Evolutionary conservation across 1,140 invertebrate species (phyloP).

Genomic region (Dendroctonus valens): DNA sequence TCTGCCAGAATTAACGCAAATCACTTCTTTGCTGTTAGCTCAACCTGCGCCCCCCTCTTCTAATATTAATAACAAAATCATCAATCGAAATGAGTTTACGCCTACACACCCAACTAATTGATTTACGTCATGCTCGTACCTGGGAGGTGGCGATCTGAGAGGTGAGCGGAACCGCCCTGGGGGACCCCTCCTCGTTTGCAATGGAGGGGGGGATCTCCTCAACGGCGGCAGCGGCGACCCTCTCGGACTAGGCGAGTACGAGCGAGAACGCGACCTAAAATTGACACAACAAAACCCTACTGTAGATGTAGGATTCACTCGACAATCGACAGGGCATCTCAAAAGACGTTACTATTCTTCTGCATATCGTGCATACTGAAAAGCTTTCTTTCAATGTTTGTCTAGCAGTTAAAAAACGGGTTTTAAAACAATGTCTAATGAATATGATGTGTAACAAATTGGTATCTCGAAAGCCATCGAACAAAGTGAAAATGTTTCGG

Average conservation of each 20-base stretch:
- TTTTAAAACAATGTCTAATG: no score
- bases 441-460: no score
- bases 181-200: slow-evolving; percentile 35
- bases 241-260: slow-evolving; percentile 42
- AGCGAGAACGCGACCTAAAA: slow-evolving; percentile 48
- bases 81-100: no score
- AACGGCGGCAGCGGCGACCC: slow-evolving; percentile 41
- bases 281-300: slow-evolving; percentile 21
- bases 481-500: no score
- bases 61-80: no score
- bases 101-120: no score
- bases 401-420: no score
- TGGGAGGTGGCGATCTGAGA: slow-evolving; percentile 52
- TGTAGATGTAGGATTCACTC: slow-evolving; percentile 7
- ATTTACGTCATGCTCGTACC: slow-evolving; percentile 10
- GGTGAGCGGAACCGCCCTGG: slow-evolving; percentile 55
- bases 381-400: background rate
- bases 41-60: no score
- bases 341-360: background rate
- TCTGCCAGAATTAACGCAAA: no score
- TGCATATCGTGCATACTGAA: background rate
- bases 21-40: no score
- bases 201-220: slow-evolving; percentile 33
- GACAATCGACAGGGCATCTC: background rate
- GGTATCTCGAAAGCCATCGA: no score